phyloP scores from a whole-genome alignment of 1,140 invertebrate species.

The Daktulosphaira vitifoliae region DNA sequence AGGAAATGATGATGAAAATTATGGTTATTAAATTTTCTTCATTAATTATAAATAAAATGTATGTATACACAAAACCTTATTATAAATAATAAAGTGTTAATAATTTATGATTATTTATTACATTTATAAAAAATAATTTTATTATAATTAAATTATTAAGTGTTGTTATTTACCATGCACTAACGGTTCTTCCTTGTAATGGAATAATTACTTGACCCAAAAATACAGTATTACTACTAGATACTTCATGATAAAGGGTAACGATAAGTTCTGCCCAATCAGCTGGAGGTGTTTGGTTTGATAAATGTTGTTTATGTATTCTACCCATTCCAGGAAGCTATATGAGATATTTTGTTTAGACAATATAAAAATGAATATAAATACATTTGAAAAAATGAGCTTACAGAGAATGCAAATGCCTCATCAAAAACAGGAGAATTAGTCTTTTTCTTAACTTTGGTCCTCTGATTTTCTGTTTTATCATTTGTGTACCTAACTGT shows the following conservation, averaged over 20 bases:
- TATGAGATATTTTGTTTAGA: conserved; percentile 6
- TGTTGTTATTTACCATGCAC: conserved; percentile 50
- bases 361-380: too few species aligned
- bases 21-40: too few species aligned
- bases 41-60: too few species aligned
- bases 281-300: conserved; percentile 37
- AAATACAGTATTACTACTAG: conserved; percentile 64
- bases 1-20: too few species aligned
- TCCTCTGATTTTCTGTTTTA: conserved; percentile 69
- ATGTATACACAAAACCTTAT: too few species aligned
- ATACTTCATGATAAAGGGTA: conserved; percentile 74
- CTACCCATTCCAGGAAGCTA: conserved; percentile 20
- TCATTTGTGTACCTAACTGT: conserved; percentile 70
- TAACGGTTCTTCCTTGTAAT: conserved; percentile 54
- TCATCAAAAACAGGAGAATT: conserved; percentile 81
- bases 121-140: conserved; percentile 27
- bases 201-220: conserved; percentile 76
- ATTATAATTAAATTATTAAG: too few species aligned
- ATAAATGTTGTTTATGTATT: conserved; percentile 17
- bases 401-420: conserved; percentile 74
- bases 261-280: conserved; percentile 65
- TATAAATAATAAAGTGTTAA: too few species aligned
- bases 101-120: background rate
- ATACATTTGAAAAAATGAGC: conserved; percentile 38
- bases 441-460: conserved; percentile 81